Evolutionary conservation across 1,140 invertebrate genomes (phyloP).

Genomic region (Pteromalus puparum): DNA sequence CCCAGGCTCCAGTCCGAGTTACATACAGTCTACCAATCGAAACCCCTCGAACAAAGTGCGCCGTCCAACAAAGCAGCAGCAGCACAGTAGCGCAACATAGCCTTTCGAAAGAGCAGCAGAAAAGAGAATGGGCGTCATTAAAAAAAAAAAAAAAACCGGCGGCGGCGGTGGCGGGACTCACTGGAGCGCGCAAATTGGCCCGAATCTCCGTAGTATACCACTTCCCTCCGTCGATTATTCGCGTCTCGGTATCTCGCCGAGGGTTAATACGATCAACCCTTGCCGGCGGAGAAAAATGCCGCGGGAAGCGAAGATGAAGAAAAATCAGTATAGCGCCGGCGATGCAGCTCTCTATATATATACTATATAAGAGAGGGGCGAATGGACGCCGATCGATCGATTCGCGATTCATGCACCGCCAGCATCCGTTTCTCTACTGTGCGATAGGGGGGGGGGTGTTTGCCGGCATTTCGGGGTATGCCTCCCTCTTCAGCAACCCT

Average conservation of each 20-base stretch:
- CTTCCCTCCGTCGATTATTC: background rate
- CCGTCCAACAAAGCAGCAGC: background rate
- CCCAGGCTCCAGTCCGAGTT: no score
- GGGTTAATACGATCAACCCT: background rate
- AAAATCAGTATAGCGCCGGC: no score
- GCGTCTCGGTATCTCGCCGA: background rate
- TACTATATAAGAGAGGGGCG: slow-evolving; percentile 12
- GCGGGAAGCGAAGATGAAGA: background rate
- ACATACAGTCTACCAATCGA: no score
- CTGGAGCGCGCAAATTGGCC: no score
- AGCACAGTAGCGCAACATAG: background rate
- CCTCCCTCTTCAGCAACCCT: background rate
- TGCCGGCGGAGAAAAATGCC: background rate
- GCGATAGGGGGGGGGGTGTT: background rate
- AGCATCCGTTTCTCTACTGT: slow-evolving; percentile 40
- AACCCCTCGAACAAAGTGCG: no score
- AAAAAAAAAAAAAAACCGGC: no score
- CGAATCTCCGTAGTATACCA: no score
- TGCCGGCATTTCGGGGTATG: background rate
- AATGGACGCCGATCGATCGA: slow-evolving; percentile 67
- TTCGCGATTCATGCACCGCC: slow-evolving; percentile 61
- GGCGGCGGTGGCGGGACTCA: no score
- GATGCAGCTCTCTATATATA: background rate
- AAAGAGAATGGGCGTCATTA: background rate
- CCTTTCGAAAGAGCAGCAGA: background rate